These are phyloP conservation scores for Aurelia sp. DNA, from an alignment of 30 jellyfish, hydroid and myxozoan genomes.

Conservation along the genomic window DNA sequence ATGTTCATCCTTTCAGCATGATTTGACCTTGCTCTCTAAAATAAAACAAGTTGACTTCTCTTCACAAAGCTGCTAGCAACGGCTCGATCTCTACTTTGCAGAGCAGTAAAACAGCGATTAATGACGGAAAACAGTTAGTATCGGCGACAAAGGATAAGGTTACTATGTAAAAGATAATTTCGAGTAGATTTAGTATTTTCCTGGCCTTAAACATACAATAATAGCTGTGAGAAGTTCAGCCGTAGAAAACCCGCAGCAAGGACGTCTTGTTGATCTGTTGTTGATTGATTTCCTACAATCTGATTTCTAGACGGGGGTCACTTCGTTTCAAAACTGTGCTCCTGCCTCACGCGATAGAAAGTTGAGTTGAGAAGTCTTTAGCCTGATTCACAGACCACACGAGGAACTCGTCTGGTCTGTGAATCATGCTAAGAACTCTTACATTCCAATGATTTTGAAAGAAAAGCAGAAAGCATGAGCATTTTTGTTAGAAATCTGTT, in stretches of 20 bases:
- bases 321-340: neutral
- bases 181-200: constrained; percentile 1
- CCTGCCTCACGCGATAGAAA: no score
- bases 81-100: neutral
- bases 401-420: no score
- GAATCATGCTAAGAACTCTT: no score
- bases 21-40: constrained; percentile 31
- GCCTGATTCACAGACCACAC: no score
- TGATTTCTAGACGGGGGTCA: constrained; percentile 23
- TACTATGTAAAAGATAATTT: neutral
- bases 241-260: constrained; percentile 50
- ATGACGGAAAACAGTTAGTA: neutral
- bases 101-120: neutral
- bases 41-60: neutral
- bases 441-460: neutral
- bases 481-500: no score
- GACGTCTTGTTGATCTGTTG: constrained; percentile 61
- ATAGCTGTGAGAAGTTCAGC: constrained; percentile 5
- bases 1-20: constrained; percentile 41
- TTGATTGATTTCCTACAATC: constrained; percentile 40
- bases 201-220: neutral
- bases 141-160: neutral
- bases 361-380: no score
- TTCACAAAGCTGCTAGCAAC: constrained; percentile 25
- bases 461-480: no score